phyloP scores from a whole-genome alignment of 2,113 vertebrate genomes.

The Amia ocellicauda region DNA sequence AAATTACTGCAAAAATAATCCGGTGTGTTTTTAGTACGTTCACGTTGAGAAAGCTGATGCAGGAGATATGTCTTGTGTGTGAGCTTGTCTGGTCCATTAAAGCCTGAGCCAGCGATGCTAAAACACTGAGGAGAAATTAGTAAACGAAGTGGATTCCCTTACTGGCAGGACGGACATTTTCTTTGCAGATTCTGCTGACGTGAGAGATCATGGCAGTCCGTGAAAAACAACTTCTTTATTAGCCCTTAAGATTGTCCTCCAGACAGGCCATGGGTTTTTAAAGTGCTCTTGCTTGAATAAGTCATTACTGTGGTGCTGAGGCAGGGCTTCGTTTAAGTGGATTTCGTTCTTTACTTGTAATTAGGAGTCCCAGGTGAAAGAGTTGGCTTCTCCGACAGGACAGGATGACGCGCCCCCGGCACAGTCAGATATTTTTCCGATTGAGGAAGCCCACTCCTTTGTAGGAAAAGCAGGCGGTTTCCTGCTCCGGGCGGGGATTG shows the following conservation, averaged over 20 bases:
- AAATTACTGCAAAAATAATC: no score
- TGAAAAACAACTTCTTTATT: no score
- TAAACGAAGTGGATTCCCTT: no score
- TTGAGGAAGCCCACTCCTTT: background rate
- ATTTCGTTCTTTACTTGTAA: constrained; percentile 10
- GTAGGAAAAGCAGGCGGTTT: constrained; percentile 12
- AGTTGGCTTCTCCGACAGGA: background rate
- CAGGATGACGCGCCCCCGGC: constrained; percentile 8
- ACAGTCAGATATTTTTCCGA: constrained; percentile 5
- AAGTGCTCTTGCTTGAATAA: background rate
- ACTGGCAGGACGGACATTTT: background rate
- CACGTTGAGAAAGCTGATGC: no score
- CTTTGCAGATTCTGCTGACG: background rate
- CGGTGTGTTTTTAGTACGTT: no score
- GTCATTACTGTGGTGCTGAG: background rate
- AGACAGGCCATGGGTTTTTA: no score
- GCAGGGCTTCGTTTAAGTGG: constrained; percentile 1
- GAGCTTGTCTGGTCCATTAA: no score
- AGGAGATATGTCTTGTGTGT: no score
- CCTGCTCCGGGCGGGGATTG: background rate
- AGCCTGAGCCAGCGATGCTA: no score
- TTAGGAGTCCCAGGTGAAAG: constrained; percentile 8
- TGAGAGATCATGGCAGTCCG: no score
- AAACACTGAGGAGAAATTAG: no score
- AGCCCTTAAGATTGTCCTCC: no score